Evolutionary conservation across 1,140 invertebrate genomes (phyloP).

Genomic region (Neoseiulus cucumeris): DNA sequence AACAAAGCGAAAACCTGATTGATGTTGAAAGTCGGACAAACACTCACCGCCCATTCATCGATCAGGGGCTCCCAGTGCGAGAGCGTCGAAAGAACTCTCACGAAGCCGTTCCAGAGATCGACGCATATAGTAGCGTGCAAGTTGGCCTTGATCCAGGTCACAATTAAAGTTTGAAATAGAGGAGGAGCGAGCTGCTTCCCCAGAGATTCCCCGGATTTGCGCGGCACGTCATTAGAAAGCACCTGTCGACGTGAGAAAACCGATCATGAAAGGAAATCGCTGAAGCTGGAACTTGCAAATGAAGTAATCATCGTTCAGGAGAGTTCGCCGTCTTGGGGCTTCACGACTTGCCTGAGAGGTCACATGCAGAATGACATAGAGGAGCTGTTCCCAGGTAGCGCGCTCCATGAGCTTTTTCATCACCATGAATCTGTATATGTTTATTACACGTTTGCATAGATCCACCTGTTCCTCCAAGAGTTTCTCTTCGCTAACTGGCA

Average conservation of each 20-base stretch:
- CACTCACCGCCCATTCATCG: slow-evolving; percentile 77
- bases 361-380: slow-evolving; percentile 69
- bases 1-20: no score
- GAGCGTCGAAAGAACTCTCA: slow-evolving; percentile 60
- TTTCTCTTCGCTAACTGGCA: slow-evolving; percentile 31
- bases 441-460: slow-evolving; percentile 82
- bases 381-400: slow-evolving; percentile 71
- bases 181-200: slow-evolving; percentile 11
- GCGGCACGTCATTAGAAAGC: no score
- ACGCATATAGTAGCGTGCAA: slow-evolving; percentile 69
- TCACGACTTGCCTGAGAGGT: slow-evolving; percentile 72
- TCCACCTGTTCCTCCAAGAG: slow-evolving; percentile 64
- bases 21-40: no score
- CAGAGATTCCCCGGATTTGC: not conserved
- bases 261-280: no score
- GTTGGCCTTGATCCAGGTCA: slow-evolving; percentile 95
- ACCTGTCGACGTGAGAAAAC: no score
- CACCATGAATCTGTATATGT: slow-evolving; percentile 89
- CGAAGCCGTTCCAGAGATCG: slow-evolving; percentile 83
- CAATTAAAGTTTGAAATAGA: slow-evolving; percentile 67
- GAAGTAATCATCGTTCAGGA: no score
- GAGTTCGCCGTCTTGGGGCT: no score
- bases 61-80: slow-evolving; percentile 89
- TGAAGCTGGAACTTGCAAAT: no score
- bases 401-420: slow-evolving; percentile 86